Evolutionary conservation across 2,113 vertebrate species (phyloP).

Genomic region (Prochilodus magdalenae): DNA sequence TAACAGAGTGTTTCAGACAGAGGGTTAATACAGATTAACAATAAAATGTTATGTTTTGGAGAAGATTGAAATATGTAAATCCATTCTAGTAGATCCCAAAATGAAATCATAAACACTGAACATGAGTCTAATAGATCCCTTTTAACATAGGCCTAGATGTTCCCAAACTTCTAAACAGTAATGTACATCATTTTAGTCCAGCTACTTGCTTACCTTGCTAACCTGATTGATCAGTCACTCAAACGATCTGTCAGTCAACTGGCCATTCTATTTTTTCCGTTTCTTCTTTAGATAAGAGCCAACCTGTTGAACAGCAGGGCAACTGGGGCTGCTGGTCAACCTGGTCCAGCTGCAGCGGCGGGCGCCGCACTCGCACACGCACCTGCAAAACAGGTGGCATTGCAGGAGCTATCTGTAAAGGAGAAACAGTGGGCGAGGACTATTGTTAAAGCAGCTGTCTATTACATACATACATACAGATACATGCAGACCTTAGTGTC

Average conservation of each 20-base stretch:
- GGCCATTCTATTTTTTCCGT: not conserved
- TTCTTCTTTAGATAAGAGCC: constrained; percentile 10
- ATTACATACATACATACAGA: not conserved
- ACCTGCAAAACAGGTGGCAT: constrained; percentile 71
- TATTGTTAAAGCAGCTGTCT: constrained; percentile 66
- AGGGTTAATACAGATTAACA: no score
- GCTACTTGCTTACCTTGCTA: no score
- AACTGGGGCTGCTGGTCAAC: constrained; percentile 82
- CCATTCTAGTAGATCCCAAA: no score
- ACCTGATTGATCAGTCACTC: not conserved
- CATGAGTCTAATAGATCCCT: no score
- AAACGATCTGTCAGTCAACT: not conserved
- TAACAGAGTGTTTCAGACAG: no score
- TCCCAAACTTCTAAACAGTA: no score
- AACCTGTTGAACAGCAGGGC: constrained; percentile 66
- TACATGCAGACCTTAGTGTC: not conserved
- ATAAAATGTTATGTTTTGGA: no score
- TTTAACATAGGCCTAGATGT: no score
- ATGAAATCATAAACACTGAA: no score
- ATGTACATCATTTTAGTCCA: no score
- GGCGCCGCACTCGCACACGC: constrained; percentile 68
- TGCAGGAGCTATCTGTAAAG: constrained; percentile 69
- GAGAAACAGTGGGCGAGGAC: constrained; percentile 64
- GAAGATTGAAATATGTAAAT: no score
- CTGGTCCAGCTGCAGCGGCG: constrained; percentile 70